Conservation (phyloP, 1,140 invertebrate species). For the Lycorma delicatula region DNA sequence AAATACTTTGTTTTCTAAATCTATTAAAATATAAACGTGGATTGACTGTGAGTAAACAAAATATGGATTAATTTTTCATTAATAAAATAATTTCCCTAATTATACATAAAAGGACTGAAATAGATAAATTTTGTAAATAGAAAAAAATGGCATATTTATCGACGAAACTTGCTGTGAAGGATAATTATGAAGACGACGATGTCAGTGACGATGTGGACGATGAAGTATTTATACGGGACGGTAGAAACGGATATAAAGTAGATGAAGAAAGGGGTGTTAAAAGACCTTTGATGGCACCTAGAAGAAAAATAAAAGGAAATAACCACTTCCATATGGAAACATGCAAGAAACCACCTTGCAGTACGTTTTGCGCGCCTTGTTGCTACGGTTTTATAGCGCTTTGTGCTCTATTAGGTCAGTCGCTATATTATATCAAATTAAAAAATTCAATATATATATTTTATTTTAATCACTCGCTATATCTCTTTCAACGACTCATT, state of each 20-base stretch:
- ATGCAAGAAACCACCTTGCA: slow-evolving; percentile 44
- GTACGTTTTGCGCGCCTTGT: slow-evolving; percentile 47
- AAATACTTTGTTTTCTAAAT: no score
- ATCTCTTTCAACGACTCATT: no score
- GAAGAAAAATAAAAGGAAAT: slow-evolving; percentile 45
- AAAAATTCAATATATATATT: slow-evolving; percentile 4
- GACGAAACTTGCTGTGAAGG: slow-evolving; percentile 34
- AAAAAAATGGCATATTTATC: slow-evolving; percentile 7
- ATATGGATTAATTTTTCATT: no score
- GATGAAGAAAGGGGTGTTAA: slow-evolving; percentile 62
- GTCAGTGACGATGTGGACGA: slow-evolving; percentile 58
- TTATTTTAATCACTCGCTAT: no score
- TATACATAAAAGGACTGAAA: no score
- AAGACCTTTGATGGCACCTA: slow-evolving; percentile 62
- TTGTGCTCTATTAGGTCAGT: slow-evolving; percentile 26
- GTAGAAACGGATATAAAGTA: slow-evolving; percentile 48
- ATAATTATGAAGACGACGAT: slow-evolving; percentile 48
- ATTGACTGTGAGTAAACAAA: no score
- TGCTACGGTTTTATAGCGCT: slow-evolving; percentile 49
- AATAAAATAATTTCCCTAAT: no score
- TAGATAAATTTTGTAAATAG: not conserved
- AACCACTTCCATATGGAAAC: slow-evolving; percentile 37
- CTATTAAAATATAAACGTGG: no score
- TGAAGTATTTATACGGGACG: slow-evolving; percentile 66
- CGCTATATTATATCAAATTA: slow-evolving; percentile 8